Conservation (phyloP, 1,140 invertebrate species). For the Oncopodura yosiiana region DNA sequence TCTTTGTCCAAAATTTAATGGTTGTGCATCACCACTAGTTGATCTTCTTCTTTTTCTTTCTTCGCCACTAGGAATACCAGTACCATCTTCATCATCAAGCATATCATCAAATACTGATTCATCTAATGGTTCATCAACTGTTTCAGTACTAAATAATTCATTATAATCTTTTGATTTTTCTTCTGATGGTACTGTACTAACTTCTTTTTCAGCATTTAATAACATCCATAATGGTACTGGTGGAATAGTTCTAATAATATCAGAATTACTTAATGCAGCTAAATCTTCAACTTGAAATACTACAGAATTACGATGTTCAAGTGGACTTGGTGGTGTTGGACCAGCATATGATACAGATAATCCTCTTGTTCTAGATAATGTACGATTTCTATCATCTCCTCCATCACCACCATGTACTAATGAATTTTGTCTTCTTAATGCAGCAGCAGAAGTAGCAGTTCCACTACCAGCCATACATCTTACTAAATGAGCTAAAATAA, state of each 20-base stretch:
- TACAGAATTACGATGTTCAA: constrained; percentile 51
- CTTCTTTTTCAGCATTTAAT: constrained; percentile 83
- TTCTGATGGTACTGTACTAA: constrained; percentile 37
- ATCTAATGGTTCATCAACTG: constrained; percentile 69
- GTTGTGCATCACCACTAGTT: constrained; percentile 29
- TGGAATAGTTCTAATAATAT: constrained; percentile 91
- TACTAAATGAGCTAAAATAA: constrained; percentile 91
- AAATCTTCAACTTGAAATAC: constrained; percentile 69
- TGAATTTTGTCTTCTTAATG: constrained; percentile 38
- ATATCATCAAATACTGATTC: constrained; percentile 42
- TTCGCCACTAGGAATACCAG: not conserved
- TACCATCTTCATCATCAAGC: constrained; percentile 30
- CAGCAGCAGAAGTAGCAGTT: not conserved
- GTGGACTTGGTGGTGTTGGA: constrained; percentile 41
- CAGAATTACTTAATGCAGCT: constrained; percentile 85
- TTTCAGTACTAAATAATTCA: constrained; percentile 65
- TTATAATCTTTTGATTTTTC: constrained; percentile 61
- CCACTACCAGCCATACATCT: constrained; percentile 36
- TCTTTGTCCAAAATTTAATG: constrained; percentile 31
- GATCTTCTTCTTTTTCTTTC: constrained; percentile 30
- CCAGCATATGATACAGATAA: constrained; percentile 73
- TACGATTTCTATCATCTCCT: constrained; percentile 53
- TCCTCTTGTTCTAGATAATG: constrained; percentile 75
- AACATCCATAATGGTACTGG: constrained; percentile 93
- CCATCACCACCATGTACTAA: constrained; percentile 45